Percentiles rank a stretch among this genome's conserved stretches.
Conservation (phyloP, 2,888 invertebrate species). For the Allophyes oxyacanthae region DNA sequence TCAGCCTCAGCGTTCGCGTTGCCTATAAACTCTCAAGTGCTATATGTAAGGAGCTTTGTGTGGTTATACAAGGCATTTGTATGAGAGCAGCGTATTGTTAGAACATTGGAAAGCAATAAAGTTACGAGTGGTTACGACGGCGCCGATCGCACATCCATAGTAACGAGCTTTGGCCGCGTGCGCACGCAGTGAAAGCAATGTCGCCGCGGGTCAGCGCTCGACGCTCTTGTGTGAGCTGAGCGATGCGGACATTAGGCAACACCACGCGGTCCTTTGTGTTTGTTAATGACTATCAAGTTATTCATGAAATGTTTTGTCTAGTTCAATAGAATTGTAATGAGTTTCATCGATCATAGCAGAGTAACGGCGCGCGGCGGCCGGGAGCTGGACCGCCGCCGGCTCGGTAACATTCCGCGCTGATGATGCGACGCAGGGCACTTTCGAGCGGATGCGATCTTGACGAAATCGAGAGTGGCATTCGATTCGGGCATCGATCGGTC, state of each 20-base stretch:
- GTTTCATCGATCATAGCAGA: neutral
- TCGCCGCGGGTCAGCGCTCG: slow-evolving; percentile 40
- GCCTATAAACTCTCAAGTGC: neutral
- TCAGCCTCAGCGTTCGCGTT: neutral
- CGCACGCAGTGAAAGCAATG: slow-evolving; percentile 45
- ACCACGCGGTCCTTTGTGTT: neutral
- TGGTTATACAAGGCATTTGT: slow-evolving; percentile 13
- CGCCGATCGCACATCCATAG: slow-evolving; percentile 21
- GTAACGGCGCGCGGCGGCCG: neutral
- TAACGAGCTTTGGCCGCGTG: slow-evolving; percentile 26
- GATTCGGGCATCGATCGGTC: slow-evolving; percentile 53
- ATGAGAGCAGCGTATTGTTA: slow-evolving; percentile 26
- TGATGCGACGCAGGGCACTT: slow-evolving; percentile 51
- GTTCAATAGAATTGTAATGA: neutral
- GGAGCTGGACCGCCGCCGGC: slow-evolving; percentile 1
- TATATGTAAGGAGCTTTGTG: neutral
- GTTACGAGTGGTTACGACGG: slow-evolving; percentile 41
- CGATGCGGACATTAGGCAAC: slow-evolving; percentile 9
- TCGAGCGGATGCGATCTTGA: slow-evolving; percentile 55
- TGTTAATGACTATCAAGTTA: neutral
- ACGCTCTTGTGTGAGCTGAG: slow-evolving; percentile 3
- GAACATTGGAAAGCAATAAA: slow-evolving; percentile 50
- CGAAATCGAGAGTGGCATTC: slow-evolving; percentile 78
- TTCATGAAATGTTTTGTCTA: neutral
- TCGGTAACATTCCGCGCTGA: slow-evolving; percentile 59